Conservation (phyloP, 2,888 invertebrate species). For the Scaptomyza caliginosa region DNA sequence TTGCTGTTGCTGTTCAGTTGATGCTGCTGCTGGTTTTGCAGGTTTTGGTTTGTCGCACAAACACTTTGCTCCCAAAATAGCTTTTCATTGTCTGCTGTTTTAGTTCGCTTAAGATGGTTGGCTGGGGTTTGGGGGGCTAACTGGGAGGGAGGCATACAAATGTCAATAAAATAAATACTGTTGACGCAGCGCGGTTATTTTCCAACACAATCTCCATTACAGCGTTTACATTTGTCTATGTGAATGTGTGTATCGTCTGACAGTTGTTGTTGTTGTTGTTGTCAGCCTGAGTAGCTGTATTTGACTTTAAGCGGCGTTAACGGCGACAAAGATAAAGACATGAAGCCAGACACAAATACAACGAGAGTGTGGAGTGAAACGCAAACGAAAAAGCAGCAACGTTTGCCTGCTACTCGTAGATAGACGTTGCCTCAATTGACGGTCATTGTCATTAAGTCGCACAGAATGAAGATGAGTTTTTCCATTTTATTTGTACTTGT, state of each 20-base stretch:
- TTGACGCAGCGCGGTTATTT: constrained; percentile 77
- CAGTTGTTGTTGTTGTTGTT: constrained; percentile 23
- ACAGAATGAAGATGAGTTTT: constrained; percentile 72
- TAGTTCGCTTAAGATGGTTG: constrained; percentile 14
- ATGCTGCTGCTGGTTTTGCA: constrained; percentile 38
- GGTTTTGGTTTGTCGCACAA: constrained; percentile 66
- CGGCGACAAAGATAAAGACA: constrained; percentile 73
- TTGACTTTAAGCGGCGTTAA: constrained; percentile 75
- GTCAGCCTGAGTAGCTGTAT: constrained; percentile 68
- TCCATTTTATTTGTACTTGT: constrained; percentile 43
- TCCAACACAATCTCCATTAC: constrained; percentile 78
- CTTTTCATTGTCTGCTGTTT: constrained; percentile 67
- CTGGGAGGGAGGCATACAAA: constrained; percentile 52
- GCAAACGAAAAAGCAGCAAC: neutral
- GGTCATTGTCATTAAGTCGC: constrained; percentile 75
- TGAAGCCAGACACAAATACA: constrained; percentile 60
- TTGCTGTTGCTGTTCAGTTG: constrained; percentile 34
- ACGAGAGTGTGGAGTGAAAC: neutral
- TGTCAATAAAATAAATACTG: constrained; percentile 80
- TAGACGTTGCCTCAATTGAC: constrained; percentile 65
- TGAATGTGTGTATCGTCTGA: constrained; percentile 17
- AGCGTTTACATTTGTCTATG: constrained; percentile 64
- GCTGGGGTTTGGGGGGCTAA: neutral
- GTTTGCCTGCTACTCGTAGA: constrained; percentile 46
- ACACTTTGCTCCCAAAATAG: constrained; percentile 63